Evolutionary conservation across 2,113 vertebrate species (phyloP).

Genomic region (Rhadina sibilatrix): DNA sequence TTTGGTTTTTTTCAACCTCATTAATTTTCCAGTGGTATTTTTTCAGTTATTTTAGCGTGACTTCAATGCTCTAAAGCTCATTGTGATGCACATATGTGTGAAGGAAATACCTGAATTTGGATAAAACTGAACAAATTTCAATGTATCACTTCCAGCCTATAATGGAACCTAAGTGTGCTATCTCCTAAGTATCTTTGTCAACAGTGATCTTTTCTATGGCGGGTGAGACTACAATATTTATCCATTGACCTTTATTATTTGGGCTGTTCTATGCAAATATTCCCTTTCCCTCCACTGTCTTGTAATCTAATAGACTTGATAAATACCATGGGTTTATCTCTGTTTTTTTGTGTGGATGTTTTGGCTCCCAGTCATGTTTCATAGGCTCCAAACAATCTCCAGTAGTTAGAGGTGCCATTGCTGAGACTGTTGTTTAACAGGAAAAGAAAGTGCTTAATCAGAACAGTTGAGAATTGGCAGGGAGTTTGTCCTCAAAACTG

Average conservation of each 20-base stretch:
- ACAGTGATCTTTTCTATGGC: background rate
- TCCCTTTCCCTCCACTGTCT: background rate
- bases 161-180: background rate
- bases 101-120: background rate
- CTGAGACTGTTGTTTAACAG: background rate
- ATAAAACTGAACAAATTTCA: background rate
- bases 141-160: background rate
- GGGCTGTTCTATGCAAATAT: background rate
- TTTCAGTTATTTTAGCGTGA: background rate
- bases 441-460: background rate
- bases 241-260: background rate
- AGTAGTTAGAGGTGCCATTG: background rate
- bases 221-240: background rate
- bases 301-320: background rate
- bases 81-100: background rate
- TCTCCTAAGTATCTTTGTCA: background rate
- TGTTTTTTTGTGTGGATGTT: background rate
- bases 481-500: background rate
- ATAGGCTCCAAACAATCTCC: background rate
- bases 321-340: background rate
- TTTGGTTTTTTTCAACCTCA: background rate
- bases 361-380: background rate
- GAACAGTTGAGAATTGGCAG: background rate
- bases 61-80: background rate
- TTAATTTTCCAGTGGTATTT: background rate